These are phyloP conservation scores for Thymelicus lineola DNA, from an alignment of 2,888 invertebrate species.

Conservation along the genomic window DNA sequence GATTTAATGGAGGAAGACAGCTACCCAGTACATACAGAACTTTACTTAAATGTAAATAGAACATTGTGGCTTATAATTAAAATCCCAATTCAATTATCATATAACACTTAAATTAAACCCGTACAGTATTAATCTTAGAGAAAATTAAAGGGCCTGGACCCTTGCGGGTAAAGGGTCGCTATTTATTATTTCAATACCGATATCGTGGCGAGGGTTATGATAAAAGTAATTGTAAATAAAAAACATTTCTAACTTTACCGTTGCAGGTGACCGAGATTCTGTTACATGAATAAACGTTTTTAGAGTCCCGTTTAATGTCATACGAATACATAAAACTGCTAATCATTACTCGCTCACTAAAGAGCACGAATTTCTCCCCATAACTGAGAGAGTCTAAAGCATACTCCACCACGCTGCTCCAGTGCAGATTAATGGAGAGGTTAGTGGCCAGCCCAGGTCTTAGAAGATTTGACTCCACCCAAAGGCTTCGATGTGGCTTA, in stretches of 20 bases:
- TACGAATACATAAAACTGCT: too few species aligned
- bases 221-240: constrained; percentile 26
- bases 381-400: too few species aligned
- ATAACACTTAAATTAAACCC: constrained; percentile 25
- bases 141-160: constrained; percentile 22
- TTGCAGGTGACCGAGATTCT: background rate
- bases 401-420: too few species aligned
- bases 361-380: too few species aligned
- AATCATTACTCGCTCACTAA: too few species aligned
- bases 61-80: background rate
- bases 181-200: constrained; percentile 31
- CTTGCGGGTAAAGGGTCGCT: constrained; percentile 17
- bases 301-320: background rate
- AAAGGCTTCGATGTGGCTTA: too few species aligned
- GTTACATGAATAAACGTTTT: background rate
- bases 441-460: too few species aligned
- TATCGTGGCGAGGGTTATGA: constrained; percentile 23
- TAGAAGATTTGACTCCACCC: too few species aligned
- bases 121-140: constrained; percentile 14
- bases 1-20: too few species aligned
- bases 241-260: background rate
- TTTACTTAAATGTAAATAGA: too few species aligned
- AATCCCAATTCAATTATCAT: constrained; percentile 2
- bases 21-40: too few species aligned
- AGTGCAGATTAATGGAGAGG: too few species aligned